Conservation (phyloP, 2,797 vertebrate species). For the Anisognathus igniventris region DNA sequence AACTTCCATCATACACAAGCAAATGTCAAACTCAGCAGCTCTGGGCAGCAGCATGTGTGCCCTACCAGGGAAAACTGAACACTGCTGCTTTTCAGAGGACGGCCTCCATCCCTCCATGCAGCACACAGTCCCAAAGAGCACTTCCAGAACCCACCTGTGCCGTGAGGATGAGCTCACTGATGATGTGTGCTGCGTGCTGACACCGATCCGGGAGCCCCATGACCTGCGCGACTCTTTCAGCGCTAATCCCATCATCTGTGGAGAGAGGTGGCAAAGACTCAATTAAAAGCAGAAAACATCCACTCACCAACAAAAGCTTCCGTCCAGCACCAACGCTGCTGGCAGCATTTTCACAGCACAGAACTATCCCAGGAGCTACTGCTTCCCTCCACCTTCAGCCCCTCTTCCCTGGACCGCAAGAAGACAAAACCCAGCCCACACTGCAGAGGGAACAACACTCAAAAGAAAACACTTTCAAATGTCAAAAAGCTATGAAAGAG, state of each 20-base stretch:
- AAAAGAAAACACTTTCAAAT: neutral
- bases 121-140: neutral
- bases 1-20: neutral
- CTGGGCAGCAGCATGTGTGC: neutral
- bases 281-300: neutral
- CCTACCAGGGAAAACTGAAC: neutral
- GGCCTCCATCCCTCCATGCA: neutral
- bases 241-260: conserved; percentile 93
- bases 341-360: neutral
- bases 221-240: conserved; percentile 92
- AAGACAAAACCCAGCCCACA: neutral
- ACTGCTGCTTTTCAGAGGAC: neutral
- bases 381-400: conserved; percentile 35
- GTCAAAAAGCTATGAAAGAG: conserved; percentile 33
- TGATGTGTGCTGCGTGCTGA: conserved; percentile 94
- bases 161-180: conserved; percentile 93
- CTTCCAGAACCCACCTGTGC: conserved; percentile 83
- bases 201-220: conserved; percentile 95
- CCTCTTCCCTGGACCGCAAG: neutral
- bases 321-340: neutral
- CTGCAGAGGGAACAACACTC: neutral
- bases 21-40: neutral
- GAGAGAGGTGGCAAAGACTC: conserved; percentile 11
- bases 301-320: neutral
- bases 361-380: neutral